These are phyloP conservation scores for Dryocosmus kuriphilus DNA, from an alignment of 2,888 invertebrate genomes.

Conservation along the genomic window DNA sequence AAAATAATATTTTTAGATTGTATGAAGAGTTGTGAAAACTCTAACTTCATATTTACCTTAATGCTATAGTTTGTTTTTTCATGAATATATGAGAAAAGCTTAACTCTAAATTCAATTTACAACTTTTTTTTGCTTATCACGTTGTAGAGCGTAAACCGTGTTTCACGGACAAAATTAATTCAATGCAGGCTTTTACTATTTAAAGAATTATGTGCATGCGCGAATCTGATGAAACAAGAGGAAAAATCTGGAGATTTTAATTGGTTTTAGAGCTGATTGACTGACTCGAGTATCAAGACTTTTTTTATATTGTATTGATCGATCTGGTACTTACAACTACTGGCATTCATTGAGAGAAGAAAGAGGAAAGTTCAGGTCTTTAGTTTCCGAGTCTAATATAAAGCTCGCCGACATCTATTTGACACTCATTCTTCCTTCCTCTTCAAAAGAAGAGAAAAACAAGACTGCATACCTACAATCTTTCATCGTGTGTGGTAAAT, in stretches of 20 bases:
- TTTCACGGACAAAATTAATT: conserved; percentile 1
- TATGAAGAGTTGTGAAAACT: background rate
- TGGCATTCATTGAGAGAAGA: background rate
- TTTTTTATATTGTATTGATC: conserved; percentile 12
- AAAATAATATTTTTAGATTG: background rate
- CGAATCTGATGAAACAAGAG: background rate
- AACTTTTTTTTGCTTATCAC: background rate
- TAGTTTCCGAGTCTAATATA: background rate
- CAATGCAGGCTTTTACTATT: background rate
- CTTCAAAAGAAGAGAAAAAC: background rate
- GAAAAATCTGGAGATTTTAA: conserved; percentile 42
- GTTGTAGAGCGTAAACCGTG: background rate
- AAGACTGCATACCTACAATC: background rate
- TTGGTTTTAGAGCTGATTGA: conserved; percentile 44
- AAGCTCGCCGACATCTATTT: conserved; percentile 1
- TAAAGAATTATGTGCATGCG: background rate
- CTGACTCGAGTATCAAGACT: background rate
- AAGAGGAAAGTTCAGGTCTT: background rate
- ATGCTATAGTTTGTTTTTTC: background rate
- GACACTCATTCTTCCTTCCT: background rate
- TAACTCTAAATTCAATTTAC: background rate
- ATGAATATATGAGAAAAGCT: background rate
- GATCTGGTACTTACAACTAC: background rate
- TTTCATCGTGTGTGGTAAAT: background rate
- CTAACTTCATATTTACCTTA: background rate